Conservation (phyloP, 2,888 invertebrate genomes). For the Arrhopalites spinosus region DNA sequence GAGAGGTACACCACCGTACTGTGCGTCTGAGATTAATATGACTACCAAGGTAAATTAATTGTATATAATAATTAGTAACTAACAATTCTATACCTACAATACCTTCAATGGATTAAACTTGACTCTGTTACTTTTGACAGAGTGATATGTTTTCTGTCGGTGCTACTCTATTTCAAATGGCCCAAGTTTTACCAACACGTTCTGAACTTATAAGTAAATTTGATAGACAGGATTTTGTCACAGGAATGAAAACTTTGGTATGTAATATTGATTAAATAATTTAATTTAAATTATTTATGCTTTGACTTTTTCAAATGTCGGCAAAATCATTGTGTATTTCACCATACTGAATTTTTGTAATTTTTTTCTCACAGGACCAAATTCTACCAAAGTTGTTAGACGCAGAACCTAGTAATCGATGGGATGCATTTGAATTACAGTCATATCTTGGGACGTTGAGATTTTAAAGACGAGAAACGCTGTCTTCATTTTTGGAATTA, state of each 20-base stretch:
- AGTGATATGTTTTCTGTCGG: conserved; percentile 41
- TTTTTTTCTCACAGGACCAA: conserved; percentile 5
- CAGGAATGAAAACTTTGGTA: conserved; percentile 25
- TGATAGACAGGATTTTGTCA: conserved; percentile 7
- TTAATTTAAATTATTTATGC: no score
- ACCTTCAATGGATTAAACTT: no score
- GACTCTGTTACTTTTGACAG: no score
- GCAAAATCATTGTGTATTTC: no score
- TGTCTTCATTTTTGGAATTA: neutral
- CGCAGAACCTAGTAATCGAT: neutral
- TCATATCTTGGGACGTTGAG: no score
- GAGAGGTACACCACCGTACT: conserved; percentile 35
- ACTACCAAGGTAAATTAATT: conserved; percentile 34
- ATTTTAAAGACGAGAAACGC: neutral
- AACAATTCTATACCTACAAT: no score
- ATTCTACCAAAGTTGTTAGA: conserved; percentile 13
- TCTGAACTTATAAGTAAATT: conserved; percentile 22
- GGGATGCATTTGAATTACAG: neutral
- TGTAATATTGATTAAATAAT: no score
- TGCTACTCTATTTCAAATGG: conserved; percentile 36
- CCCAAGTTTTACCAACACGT: conserved; percentile 14
- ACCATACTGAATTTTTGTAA: neutral
- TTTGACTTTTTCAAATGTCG: no score
- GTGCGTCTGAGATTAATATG: conserved; percentile 33
- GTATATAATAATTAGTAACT: no score